Percentiles rank a stretch among this genome's conserved stretches.
Evolutionary conservation across 2,113 vertebrate species (phyloP).

Genomic region (Andinoacara biseriatus): DNA sequence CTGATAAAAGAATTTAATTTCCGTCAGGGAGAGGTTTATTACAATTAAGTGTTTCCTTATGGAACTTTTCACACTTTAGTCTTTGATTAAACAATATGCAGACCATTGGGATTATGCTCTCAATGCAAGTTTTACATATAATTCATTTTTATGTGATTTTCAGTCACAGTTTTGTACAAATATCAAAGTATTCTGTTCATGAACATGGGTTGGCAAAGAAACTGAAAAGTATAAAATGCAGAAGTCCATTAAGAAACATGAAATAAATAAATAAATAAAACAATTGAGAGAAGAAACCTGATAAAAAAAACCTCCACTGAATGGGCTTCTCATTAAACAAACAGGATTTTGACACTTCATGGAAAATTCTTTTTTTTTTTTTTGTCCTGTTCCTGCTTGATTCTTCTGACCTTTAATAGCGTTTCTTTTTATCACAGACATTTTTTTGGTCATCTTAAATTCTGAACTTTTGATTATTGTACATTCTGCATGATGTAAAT

Average conservation of each 20-base stretch:
- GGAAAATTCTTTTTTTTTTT: too few relatives aligned
- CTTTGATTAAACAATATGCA: neutral
- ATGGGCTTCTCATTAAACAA: neutral
- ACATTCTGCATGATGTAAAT: too few relatives aligned
- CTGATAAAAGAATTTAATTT: constrained; percentile 34
- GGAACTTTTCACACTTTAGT: constrained; percentile 13
- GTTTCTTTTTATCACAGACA: neutral
- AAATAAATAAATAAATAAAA: neutral
- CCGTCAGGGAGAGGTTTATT: neutral
- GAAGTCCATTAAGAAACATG: neutral
- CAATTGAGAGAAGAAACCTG: too few relatives aligned
- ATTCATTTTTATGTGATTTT: neutral
- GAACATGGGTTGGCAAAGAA: neutral
- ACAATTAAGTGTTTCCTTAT: constrained; percentile 13
- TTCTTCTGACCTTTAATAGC: neutral
- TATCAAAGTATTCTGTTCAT: neutral
- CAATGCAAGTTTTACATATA: neutral
- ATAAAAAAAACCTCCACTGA: neutral
- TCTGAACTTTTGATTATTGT: neutral
- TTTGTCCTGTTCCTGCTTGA: neutral
- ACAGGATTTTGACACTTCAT: neutral
- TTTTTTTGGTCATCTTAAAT: neutral
- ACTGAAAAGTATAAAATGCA: neutral
- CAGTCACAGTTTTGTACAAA: neutral
- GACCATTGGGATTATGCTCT: neutral